Evolutionary conservation across 2,113 vertebrate species (phyloP), one percentile per base, ranked within the genome.

Genomic region (Tetraodon nigroviridis): DNA sequence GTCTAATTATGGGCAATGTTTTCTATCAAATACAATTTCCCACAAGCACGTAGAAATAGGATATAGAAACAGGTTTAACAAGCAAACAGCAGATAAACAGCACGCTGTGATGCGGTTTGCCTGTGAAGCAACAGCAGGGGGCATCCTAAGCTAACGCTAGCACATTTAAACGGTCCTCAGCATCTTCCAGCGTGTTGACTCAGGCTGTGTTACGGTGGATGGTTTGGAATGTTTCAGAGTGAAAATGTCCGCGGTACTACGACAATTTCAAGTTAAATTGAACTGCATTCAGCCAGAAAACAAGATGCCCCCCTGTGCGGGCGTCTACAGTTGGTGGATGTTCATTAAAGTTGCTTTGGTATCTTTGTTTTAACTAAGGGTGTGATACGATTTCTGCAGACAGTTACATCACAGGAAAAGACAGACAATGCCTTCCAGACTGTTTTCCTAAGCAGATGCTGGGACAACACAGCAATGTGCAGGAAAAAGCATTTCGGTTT

Each of bases 391-490:
- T 69, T 47, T 60, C 41, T 55, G 48, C 62, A 61, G 53, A 63
- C 41, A 55, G 75, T 75, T 86, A 72, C 64, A 82, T 85, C 80
- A 76, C 50, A 71, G 78, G 84, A 87, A 87, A 88, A 86, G 86
- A 78, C 49, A 84, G 69, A 73, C 68, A 69, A 82, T 81, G 75
- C 58, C 76, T 89, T 86, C 73, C 84, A 85, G 65, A 87, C 79
- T 84, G 61, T 71, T 78, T 80, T 69, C 74, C 59, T 37, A 47
- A 47, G 68, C 85, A 82, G 75, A 84, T 85, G 78, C 79, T 73
- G 22, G 70, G 58, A 71, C 70, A 73, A 32, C 44, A 63, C 63
- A 76, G 52, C 12, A 58, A 56, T 67, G 71, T 65, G 68, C 79
- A 79, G 54, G 80, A 84, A 81, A 76, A 76, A 81, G 59, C 29